These are phyloP conservation scores for Lissocephala sabroskyi DNA, from an alignment of 2,888 invertebrate species.

Conservation along the genomic window DNA sequence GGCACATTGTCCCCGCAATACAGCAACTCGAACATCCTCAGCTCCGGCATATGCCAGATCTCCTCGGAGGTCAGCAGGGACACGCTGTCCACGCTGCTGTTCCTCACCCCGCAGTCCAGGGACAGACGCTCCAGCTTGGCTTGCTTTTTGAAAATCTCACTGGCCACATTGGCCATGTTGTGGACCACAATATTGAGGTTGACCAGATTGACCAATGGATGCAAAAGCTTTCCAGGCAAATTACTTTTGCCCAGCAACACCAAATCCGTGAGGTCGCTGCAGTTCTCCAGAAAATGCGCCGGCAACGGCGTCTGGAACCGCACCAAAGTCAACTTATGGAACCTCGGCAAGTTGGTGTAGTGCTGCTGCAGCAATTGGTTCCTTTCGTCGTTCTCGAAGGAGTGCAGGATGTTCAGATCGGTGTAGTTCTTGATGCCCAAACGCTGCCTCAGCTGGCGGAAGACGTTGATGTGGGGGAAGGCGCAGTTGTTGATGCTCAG, in stretches of 20 bases:
- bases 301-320: conserved; percentile 38
- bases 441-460: conserved; percentile 28
- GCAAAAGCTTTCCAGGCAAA: conserved; percentile 33
- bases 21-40: conserved; percentile 37
- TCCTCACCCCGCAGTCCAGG: conserved; percentile 41
- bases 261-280: conserved; percentile 33
- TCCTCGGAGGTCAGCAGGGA: conserved; percentile 44
- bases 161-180: conserved; percentile 41
- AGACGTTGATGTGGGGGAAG: conserved; percentile 37
- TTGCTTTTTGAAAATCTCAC: conserved; percentile 44
- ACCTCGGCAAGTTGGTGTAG: conserved; percentile 38
- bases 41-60: conserved; percentile 42
- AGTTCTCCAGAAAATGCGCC: conserved; percentile 32
- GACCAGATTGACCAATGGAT: conserved; percentile 30
- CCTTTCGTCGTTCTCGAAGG: conserved; percentile 40
- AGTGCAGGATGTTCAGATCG: conserved; percentile 36
- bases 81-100: conserved; percentile 48
- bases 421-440: conserved; percentile 45
- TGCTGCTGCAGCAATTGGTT: conserved; percentile 42
- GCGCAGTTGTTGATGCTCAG: conserved; percentile 43
- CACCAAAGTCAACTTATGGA: conserved; percentile 30
- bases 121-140: conserved; percentile 30
- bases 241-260: conserved; percentile 39
- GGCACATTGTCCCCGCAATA: conserved; percentile 52
- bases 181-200: conserved; percentile 37